These are phyloP conservation scores for Coryphaenoides rupestris DNA, from an alignment of 2,113 vertebrate species.

Conservation along the genomic window DNA sequence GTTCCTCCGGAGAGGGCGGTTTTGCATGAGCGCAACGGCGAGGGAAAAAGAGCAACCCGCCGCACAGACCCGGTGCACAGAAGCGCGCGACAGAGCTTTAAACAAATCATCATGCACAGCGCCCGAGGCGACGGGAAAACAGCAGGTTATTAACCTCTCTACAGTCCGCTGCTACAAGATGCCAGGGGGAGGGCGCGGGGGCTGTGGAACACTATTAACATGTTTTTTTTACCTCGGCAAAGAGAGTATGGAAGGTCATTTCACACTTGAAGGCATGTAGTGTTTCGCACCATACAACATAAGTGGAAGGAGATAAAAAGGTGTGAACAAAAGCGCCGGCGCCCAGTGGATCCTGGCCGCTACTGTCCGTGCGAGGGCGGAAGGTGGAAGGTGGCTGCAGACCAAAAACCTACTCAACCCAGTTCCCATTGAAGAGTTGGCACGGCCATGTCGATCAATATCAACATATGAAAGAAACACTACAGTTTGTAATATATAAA, in stretches of 20 bases:
- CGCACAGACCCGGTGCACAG: not conserved
- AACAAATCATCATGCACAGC: conserved; percentile 1
- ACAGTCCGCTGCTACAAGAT: not conserved
- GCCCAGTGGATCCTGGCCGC: too few relatives aligned
- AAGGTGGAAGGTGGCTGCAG: too few relatives aligned
- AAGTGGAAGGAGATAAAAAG: too few relatives aligned
- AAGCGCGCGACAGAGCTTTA: conserved; percentile 2
- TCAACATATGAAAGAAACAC: too few relatives aligned
- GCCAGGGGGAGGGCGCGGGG: not conserved
- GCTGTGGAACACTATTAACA: conserved; percentile 7
- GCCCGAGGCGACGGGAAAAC: conserved; percentile 7
- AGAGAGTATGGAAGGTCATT: conserved; percentile 25
- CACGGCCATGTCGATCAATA: too few relatives aligned
- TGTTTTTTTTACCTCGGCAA: not conserved
- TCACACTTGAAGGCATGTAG: conserved; percentile 32
- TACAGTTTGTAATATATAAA: too few relatives aligned
- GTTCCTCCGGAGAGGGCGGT: not conserved
- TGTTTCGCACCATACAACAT: conserved; percentile 9
- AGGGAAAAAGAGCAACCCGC: not conserved
- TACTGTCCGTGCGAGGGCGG: too few relatives aligned
- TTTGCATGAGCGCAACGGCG: not conserved
- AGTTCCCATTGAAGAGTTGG: too few relatives aligned
- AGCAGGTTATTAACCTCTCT: conserved; percentile 4
- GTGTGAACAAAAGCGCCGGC: too few relatives aligned
- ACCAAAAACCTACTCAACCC: too few relatives aligned